A percentile compares a stretch with the other conserved stretches of the same genome.
Evolutionary conservation across 2,888 invertebrate genomes (phyloP).

Genomic region (Cheilosia vulpina): DNA sequence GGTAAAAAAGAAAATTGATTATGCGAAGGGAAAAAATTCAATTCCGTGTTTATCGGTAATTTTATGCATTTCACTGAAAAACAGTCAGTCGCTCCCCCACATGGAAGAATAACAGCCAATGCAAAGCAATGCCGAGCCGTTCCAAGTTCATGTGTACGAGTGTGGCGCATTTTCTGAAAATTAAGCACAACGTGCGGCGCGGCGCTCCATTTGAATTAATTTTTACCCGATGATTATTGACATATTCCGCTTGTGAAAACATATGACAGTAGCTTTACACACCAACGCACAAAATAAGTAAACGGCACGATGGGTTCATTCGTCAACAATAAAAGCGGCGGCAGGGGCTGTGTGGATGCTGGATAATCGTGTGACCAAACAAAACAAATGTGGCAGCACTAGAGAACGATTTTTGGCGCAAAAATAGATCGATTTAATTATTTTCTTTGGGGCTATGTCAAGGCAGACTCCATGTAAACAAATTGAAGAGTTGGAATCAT

Average conservation of each 20-base stretch:
- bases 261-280: constrained; percentile 50
- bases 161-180: constrained; percentile 14
- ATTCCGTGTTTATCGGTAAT: constrained; percentile 49
- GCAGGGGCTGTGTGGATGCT: too few relatives aligned
- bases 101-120: not conserved
- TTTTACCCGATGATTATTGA: constrained; percentile 57
- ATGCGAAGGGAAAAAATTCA: constrained; percentile 3
- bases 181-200: constrained; percentile 19
- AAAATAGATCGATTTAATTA: not conserved
- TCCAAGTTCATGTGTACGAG: too few relatives aligned
- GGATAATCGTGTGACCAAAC: not conserved
- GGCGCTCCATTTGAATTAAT: constrained; percentile 38
- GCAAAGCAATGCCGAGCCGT: too few relatives aligned
- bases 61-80: constrained; percentile 34
- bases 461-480: too few relatives aligned
- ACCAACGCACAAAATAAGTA: constrained; percentile 6
- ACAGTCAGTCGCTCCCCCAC: constrained; percentile 12
- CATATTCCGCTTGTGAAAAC: constrained; percentile 44
- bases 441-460: too few relatives aligned
- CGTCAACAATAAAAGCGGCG: constrained; percentile 11
- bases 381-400: not conserved
- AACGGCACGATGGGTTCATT: constrained; percentile 17
- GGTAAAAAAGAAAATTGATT: constrained; percentile 15
- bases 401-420: not conserved
- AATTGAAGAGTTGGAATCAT: too few relatives aligned